Percentiles rank a stretch among this genome's conserved stretches.
Conservation (phyloP, 2,888 invertebrate species). For the Erebia epiphron region DNA sequence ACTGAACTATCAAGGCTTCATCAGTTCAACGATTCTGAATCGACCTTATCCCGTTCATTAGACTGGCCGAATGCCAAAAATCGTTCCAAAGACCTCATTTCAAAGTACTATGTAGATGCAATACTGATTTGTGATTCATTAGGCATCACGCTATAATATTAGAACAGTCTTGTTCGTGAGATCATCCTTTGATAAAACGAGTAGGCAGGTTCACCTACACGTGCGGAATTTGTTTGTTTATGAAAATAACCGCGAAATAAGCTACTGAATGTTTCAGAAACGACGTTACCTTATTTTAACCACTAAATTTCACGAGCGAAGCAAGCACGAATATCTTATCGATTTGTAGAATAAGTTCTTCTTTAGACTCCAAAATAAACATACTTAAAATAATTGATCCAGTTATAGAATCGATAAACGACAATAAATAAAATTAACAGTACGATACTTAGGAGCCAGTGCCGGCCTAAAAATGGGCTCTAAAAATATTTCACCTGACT, state of each 20-base stretch:
- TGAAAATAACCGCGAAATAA: not conserved
- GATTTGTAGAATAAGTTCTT: too few relatives aligned
- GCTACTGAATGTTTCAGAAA: not conserved
- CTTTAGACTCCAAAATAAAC: too few relatives aligned
- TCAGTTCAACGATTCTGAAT: not conserved
- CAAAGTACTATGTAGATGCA: slow-evolving; percentile 15
- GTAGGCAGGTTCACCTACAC: not conserved
- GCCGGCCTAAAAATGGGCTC: too few relatives aligned
- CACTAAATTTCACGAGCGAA: too few relatives aligned
- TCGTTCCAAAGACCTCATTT: slow-evolving; percentile 25
- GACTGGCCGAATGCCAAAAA: slow-evolving; percentile 35
- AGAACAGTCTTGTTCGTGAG: slow-evolving; percentile 30
- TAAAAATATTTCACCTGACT: too few relatives aligned
- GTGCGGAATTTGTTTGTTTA: not conserved
- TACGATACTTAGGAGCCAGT: too few relatives aligned
- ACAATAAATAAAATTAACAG: too few relatives aligned
- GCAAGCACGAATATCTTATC: too few relatives aligned
- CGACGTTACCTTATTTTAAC: too few relatives aligned
- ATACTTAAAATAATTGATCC: too few relatives aligned
- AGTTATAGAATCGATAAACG: too few relatives aligned
- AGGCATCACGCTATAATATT: slow-evolving; percentile 24
- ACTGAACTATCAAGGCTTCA: not conserved
- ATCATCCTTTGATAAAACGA: slow-evolving; percentile 21
- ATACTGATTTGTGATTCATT: slow-evolving; percentile 36
- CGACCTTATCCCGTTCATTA: slow-evolving; percentile 24